Percentiles rank a stretch among this genome's conserved stretches.
Conservation (phyloP, 2,113 vertebrate species). For the Leptodactylus fuscus region DNA sequence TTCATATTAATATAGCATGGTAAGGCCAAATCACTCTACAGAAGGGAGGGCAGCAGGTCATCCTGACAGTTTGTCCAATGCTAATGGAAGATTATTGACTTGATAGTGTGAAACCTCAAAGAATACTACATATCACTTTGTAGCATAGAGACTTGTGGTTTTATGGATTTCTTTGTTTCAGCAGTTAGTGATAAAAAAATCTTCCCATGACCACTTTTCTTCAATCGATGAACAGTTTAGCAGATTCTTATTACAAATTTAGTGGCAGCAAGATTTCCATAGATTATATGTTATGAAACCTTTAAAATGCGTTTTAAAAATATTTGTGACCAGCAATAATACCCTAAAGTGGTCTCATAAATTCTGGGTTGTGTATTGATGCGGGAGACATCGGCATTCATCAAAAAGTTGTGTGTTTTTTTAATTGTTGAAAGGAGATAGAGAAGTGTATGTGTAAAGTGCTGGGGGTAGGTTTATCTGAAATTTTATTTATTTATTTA, state of each 20-base stretch:
- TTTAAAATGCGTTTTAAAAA: conserved; percentile 48
- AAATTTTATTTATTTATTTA: neutral
- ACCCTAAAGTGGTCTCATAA: conserved; percentile 47
- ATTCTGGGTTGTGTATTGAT: neutral
- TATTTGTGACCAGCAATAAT: conserved; percentile 42
- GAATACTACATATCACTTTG: conserved; percentile 79
- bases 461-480: too few relatives aligned
- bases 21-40: conserved; percentile 74
- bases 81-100: conserved; percentile 93
- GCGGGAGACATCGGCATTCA: neutral
- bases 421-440: neutral
- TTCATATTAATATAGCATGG: conserved; percentile 83
- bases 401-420: neutral
- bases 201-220: conserved; percentile 65
- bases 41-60: conserved; percentile 77
- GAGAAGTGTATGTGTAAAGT: too few relatives aligned
- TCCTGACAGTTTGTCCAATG: conserved; percentile 76
- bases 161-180: conserved; percentile 78
- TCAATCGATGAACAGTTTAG: conserved; percentile 74
- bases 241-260: conserved; percentile 68
- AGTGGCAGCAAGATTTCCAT: conserved; percentile 64
- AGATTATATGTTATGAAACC: conserved; percentile 41
- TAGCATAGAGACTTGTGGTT: conserved; percentile 72
- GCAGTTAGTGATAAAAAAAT: conserved; percentile 67
- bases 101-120: conserved; percentile 79